These are phyloP conservation scores for Lasioglossum leucozonium DNA, from an alignment of 2,888 invertebrate species.

Conservation along the genomic window DNA sequence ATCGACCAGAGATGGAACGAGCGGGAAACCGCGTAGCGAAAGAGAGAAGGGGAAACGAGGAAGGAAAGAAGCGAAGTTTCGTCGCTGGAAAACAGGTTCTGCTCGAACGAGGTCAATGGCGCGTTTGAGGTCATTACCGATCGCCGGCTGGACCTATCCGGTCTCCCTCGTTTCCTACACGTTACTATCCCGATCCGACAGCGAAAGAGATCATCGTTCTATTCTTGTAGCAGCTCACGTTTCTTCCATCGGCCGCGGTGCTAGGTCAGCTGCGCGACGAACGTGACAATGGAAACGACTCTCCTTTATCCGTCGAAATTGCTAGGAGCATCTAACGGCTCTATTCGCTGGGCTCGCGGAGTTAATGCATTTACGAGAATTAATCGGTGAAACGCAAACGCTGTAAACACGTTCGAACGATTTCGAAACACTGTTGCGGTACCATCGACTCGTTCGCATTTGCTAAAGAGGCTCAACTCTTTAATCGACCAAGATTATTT, in stretches of 20 bases:
- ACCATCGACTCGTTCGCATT: not conserved
- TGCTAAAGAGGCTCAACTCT: too few relatives aligned
- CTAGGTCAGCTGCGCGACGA: not conserved
- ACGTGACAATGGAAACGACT: not conserved
- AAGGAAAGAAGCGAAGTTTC: slow-evolving; percentile 55
- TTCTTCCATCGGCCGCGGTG: not conserved
- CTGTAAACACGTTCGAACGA: not conserved
- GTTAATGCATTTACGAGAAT: not conserved
- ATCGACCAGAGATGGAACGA: slow-evolving; percentile 5
- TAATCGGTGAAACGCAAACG: not conserved
- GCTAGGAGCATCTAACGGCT: too few relatives aligned
- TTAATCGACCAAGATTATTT: too few relatives aligned
- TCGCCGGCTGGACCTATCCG: slow-evolving; percentile 38
- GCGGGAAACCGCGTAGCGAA: not conserved
- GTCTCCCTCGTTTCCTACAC: slow-evolving; percentile 12
- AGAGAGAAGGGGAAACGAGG: slow-evolving; percentile 36
- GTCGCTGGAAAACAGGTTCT: slow-evolving; percentile 79
- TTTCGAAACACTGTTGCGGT: not conserved
- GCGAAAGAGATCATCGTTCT: not conserved
- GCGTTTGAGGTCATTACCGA: slow-evolving; percentile 81
- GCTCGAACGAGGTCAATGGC: slow-evolving; percentile 80
- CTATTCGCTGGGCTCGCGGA: too few relatives aligned
- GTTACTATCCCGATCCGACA: not conserved
- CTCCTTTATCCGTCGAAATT: not conserved
- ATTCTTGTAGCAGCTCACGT: slow-evolving; percentile 35